Base-by-base conservation (phyloP, 1,140 invertebrate genomes). In the Parapsyche elsis region DNA sequence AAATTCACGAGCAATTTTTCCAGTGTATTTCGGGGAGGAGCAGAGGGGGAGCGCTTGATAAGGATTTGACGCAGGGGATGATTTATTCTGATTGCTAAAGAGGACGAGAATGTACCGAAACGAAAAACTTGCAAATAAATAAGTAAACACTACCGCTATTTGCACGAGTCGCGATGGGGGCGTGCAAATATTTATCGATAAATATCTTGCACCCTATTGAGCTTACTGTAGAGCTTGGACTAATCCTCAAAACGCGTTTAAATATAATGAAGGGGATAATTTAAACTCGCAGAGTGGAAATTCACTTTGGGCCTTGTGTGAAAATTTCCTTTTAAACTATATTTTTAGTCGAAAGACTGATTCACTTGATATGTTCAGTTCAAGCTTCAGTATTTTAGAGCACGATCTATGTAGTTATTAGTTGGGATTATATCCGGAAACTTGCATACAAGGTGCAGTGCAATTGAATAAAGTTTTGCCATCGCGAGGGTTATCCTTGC, bases 71-170 rank as follows among this genome's bases (percentile, higher is more conserved):
- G 21, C 21, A 70, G 14, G 73, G 45, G 73, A 59, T 59, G 73
- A 76, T 53, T 76, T 76, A 76, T 76, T 76, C 73, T 76, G 73
- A 76, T 76, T 76, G 45, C 45, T 76, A 26, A 76, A 59, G 19
- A 53, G 26, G 70, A 71, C 19, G 61, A 7, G 57, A 61, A 46
- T 7, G 45, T 12, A 53, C 49, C 12, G 70, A 71, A 30, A 71
- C 14, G 70, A 71, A 67, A 71, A 71, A 71, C 70, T 23, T 16
- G 23, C 26, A 30, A 30, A 71, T 71, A 71, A 71, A 30, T 26
- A 44, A 71, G 26, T 71, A 71, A 71, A 71, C 26, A 44, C 70
- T 53, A 53, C 49, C 49, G 49, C 49, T 53, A 53, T 53, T 53
- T 53, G 49, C 49, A 53, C 49, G 12, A 53, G 16, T 14, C 49